Percentiles rank a stretch among this genome's conserved stretches.
These are phyloP conservation scores for Xenopus laevis DNA, from an alignment of 2,113 vertebrate species.

Conservation along the genomic window DNA sequence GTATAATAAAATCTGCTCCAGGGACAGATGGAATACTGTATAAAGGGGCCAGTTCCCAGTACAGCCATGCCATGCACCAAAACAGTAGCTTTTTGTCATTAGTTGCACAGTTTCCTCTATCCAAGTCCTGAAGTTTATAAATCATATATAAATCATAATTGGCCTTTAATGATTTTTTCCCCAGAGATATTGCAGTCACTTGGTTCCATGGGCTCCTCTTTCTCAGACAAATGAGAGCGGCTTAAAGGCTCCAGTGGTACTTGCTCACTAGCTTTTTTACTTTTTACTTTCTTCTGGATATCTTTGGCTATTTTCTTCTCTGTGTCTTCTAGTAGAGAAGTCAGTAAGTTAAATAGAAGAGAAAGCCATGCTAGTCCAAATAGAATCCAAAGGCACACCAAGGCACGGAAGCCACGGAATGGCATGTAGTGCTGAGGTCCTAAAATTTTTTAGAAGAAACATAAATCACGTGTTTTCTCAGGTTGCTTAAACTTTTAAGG, in stretches of 20 bases:
- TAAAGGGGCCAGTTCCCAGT: too few species aligned
- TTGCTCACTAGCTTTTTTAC: accelerated
- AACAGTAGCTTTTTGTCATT: too few species aligned
- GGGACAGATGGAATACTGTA: too few species aligned
- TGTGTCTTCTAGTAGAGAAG: conserved; percentile 54
- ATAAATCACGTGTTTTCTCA: too few species aligned
- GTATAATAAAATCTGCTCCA: too few species aligned
- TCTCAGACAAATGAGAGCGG: background rate
- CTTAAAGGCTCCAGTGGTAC: background rate
- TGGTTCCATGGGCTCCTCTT: background rate
- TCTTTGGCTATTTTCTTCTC: conserved; percentile 58
- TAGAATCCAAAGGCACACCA: conserved; percentile 59
- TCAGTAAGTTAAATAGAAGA: conserved; percentile 63
- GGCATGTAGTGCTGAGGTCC: conserved; percentile 49
- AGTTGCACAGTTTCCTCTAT: too few species aligned
- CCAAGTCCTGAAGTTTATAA: too few species aligned
- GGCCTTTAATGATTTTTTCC: too few species aligned
- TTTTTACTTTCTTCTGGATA: conserved; percentile 29
- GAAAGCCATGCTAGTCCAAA: conserved; percentile 65
- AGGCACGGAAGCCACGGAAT: conserved; percentile 48
- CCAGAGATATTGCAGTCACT: too few species aligned
- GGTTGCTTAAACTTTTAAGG: too few species aligned
- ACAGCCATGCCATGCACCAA: too few species aligned
- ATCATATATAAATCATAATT: too few species aligned
- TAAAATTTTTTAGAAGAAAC: conserved; percentile 19